Percentiles rank a stretch among this genome's conserved stretches.
Conservation (phyloP, 2,797 vertebrate genomes). For the Crax fasciolata region DNA sequence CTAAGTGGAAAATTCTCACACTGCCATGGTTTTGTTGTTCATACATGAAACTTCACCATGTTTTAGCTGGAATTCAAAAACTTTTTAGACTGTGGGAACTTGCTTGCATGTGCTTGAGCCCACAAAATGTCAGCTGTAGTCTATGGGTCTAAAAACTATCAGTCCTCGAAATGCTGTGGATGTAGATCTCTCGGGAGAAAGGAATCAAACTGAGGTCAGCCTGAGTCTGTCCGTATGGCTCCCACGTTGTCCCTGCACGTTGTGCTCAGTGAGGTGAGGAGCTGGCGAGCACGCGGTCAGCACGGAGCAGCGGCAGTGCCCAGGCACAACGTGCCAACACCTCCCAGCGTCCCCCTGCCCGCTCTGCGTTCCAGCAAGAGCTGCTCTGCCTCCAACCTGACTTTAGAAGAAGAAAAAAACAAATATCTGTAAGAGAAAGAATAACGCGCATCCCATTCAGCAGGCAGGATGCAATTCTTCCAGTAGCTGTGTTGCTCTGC, state of each 20-base stretch:
- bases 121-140: not conserved
- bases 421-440: not conserved
- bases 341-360: not conserved
- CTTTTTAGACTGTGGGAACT: not conserved
- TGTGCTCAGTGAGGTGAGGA: not conserved
- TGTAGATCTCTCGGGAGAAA: not conserved
- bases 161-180: not conserved
- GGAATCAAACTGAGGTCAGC: not conserved
- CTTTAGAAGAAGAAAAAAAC: not conserved
- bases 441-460: not conserved
- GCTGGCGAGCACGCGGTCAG: not conserved
- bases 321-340: rapidly evolving
- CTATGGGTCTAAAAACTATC: not conserved
- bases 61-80: not conserved
- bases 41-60: rapidly evolving
- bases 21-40: not conserved
- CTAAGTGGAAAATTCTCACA: not conserved
- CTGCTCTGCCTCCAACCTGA: not conserved
- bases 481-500: rapidly evolving
- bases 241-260: not conserved
- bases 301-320: not conserved
- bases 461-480: not conserved
- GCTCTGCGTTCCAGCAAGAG: not conserved
- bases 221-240: not conserved
- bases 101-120: not conserved